Conservation (phyloP, 2,797 vertebrate species). For the Bradypus variegatus region DNA sequence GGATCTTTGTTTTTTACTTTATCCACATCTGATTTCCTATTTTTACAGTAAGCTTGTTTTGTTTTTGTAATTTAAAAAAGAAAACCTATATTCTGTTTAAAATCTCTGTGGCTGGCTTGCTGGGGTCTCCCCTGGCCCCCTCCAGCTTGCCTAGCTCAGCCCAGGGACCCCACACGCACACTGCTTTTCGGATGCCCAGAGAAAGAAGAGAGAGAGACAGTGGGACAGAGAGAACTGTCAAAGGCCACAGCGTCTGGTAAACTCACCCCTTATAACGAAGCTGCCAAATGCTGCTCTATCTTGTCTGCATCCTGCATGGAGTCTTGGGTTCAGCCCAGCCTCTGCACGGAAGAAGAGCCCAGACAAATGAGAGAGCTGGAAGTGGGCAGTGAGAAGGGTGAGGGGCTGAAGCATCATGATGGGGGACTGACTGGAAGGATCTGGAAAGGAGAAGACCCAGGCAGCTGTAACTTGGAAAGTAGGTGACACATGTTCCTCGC, state of each 20-base stretch:
- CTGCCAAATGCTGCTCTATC: neutral
- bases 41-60: neutral
- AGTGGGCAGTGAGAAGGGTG: neutral
- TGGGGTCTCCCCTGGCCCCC: neutral
- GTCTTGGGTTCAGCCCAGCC: neutral
- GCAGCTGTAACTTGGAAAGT: too few relatives aligned
- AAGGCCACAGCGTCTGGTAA: fast-evolving
- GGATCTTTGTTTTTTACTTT: neutral
- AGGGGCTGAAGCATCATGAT: neutral
- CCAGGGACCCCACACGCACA: neutral
- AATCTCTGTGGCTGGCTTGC: neutral
- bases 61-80: neutral
- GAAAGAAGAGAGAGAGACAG: neutral
- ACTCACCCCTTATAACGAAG: too few relatives aligned
- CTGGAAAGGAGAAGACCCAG: neutral
- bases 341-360: neutral
- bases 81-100: neutral
- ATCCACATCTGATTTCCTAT: neutral
- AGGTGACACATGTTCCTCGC: neutral
- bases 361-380: neutral
- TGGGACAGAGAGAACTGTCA: neutral
- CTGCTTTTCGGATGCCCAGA: neutral
- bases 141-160: neutral
- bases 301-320: neutral
- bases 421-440: neutral